Conservation (phyloP, 2,797 vertebrate genomes). For the Chiloscyllium punctatum region DNA sequence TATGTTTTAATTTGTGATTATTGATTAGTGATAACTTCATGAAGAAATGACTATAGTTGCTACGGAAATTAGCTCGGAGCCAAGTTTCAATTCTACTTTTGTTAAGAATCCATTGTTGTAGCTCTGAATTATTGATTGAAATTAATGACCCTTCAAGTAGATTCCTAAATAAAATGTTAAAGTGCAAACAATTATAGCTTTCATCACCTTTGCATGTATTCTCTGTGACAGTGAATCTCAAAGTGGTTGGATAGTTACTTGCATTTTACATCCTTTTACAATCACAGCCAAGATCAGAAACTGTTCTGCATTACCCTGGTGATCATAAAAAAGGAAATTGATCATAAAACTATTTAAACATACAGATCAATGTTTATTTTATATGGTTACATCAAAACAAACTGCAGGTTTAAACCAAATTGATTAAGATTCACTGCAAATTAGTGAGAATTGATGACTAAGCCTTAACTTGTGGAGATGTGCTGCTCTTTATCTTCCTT, state of each 20-base stretch:
- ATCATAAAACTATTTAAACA: neutral
- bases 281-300: neutral
- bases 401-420: neutral
- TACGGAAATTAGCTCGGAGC: neutral
- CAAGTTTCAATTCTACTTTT: neutral
- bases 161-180: neutral
- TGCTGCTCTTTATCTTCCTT: neutral
- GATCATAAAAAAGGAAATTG: neutral
- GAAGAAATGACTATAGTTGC: neutral
- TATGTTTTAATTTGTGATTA: neutral
- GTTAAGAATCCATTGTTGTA: neutral
- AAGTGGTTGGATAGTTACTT: neutral
- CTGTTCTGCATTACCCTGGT: neutral
- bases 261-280: neutral
- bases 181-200: neutral
- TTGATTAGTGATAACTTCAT: neutral
- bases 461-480: neutral
- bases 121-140: neutral
- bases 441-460: neutral
- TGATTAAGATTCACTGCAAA: neutral
- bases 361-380: neutral
- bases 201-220: neutral
- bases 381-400: neutral
- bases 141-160: neutral
- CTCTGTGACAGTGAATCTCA: neutral